phyloP scores from a whole-genome alignment of 2,113 vertebrate genomes.

The Xiphorhynchus elegans region DNA sequence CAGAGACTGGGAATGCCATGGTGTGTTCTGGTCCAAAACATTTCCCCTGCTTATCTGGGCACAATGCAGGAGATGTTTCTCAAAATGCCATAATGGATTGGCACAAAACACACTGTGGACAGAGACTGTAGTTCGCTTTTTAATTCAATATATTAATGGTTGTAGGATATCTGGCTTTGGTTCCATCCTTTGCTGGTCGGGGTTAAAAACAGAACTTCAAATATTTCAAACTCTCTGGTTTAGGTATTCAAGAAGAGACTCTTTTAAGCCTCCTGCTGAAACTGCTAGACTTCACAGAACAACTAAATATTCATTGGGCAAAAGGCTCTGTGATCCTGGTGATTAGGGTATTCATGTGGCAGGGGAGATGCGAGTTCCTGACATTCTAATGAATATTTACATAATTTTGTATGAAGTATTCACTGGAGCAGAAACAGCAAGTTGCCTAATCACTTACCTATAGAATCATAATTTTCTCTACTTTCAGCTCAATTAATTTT shows the following conservation, averaged over 20 bases:
- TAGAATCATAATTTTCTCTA: slow-evolving; percentile 32
- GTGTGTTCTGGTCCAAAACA: neutral
- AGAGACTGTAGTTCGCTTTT: neutral
- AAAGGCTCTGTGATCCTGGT: slow-evolving; percentile 49
- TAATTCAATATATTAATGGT: neutral
- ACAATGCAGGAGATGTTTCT: neutral
- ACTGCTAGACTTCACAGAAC: neutral
- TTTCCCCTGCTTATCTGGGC: neutral
- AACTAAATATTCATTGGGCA: slow-evolving; percentile 46
- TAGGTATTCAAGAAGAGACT: neutral
- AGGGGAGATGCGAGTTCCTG: neutral
- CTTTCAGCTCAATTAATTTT: slow-evolving; percentile 61
- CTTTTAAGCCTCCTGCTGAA: slow-evolving; percentile 18
- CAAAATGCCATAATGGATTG: neutral
- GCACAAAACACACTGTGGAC: neutral
- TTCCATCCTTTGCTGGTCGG: neutral
- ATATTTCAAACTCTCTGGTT: neutral
- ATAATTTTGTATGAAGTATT: slow-evolving; percentile 53
- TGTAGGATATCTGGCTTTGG: neutral
- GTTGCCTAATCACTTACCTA: slow-evolving; percentile 55
- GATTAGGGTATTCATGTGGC: slow-evolving; percentile 50
- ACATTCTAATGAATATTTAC: slow-evolving; percentile 62
- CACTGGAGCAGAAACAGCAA: slow-evolving; percentile 50
- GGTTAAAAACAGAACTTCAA: neutral
- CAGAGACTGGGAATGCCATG: neutral